Conservation (phyloP, 1,140 invertebrate genomes). For the Mercenaria mercenaria region DNA sequence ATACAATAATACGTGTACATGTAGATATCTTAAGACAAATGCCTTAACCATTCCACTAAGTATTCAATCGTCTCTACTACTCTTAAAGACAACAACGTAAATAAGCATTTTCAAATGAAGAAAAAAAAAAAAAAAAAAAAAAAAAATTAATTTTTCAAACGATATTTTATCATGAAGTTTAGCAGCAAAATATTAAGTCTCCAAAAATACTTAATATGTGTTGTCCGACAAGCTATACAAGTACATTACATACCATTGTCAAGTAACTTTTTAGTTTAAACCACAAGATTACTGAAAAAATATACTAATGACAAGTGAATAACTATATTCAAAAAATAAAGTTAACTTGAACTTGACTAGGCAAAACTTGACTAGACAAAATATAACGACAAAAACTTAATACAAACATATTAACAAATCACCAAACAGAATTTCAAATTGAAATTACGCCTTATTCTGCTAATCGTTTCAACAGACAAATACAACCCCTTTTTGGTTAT, state of each 20-base stretch:
- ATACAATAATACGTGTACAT: conserved; percentile 1
- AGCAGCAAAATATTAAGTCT: conserved; percentile 18
- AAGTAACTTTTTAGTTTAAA: not conserved
- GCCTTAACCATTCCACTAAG: conserved; percentile 1
- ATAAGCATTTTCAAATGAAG: not conserved
- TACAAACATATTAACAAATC: not conserved
- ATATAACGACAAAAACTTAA: conserved; percentile 13
- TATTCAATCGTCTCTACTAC: not conserved
- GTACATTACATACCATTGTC: conserved; percentile 13
- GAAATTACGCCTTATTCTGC: conserved; percentile 1
- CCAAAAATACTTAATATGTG: conserved; percentile 11
- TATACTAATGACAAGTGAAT: conserved; percentile 4
- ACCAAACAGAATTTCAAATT: not conserved
- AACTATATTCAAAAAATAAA: too few species aligned
- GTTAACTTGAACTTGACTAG: conserved; percentile 9
- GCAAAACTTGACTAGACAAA: too few species aligned
- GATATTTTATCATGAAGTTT: not conserved
- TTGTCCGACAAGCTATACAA: conserved; percentile 23
- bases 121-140: too few species aligned
- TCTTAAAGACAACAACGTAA: conserved; percentile 5
- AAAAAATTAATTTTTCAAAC: conserved; percentile 4
- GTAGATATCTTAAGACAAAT: not conserved
- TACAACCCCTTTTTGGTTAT: conserved; percentile 2
- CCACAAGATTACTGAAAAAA: not conserved
- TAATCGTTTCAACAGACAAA: conserved; percentile 14